Conservation (phyloP, 2,113 vertebrate genomes). For the Pogonocichla stellata region DNA sequence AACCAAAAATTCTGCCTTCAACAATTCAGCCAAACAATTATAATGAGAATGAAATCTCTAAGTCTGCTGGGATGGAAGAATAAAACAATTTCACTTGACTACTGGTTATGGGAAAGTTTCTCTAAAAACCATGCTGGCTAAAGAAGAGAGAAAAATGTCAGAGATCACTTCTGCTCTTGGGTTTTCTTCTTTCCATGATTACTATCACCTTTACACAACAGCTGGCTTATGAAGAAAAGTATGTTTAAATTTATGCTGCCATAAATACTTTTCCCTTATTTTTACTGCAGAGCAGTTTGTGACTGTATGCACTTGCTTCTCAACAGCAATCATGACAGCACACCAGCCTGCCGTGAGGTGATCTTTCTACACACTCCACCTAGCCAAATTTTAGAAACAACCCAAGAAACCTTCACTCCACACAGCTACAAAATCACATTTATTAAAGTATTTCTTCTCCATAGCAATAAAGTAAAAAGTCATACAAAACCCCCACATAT, state of each 20-base stretch:
- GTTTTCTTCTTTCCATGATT: neutral
- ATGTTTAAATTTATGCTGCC: neutral
- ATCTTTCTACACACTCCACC: neutral
- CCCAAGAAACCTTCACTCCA: neutral
- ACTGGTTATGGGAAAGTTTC: neutral
- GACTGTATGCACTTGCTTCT: neutral
- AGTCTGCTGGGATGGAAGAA: neutral
- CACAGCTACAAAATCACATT: neutral
- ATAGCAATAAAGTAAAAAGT: neutral
- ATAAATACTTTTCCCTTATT: neutral
- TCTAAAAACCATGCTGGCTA: neutral
- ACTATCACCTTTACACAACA: neutral
- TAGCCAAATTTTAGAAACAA: neutral
- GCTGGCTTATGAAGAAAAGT: neutral
- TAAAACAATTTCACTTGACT: neutral
- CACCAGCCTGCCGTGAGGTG: neutral
- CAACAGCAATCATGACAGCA: neutral
- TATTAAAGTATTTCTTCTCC: neutral
- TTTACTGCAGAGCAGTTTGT: neutral
- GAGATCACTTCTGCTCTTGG: neutral
- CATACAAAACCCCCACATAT: neutral
- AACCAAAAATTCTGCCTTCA: neutral
- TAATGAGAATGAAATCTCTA: neutral
- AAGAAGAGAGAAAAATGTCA: neutral
- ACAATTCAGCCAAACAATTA: neutral